phyloP scores from a whole-genome alignment of 2,888 invertebrate genomes.

The Lasioglossum leucozonium region DNA sequence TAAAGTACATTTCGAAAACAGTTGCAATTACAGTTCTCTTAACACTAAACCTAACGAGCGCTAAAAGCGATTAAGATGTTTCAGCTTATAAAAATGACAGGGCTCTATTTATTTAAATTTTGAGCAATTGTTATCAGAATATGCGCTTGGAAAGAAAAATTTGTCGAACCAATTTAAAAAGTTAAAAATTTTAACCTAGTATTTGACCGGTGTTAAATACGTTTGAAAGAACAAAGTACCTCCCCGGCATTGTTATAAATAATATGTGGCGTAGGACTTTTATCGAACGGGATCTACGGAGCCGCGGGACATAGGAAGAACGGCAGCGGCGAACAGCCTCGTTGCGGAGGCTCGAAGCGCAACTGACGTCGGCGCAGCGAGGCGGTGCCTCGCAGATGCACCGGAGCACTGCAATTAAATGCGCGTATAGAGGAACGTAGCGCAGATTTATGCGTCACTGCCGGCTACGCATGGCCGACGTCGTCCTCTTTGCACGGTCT shows the following conservation, averaged over 20 bases:
- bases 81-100: too few species aligned
- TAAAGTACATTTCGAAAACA: neutral
- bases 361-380: conserved; percentile 51
- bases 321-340: conserved; percentile 45
- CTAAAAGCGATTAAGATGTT: too few species aligned
- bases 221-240: neutral
- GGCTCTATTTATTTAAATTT: too few species aligned
- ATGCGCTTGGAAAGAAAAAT: too few species aligned
- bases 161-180: too few species aligned
- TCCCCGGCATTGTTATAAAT: conserved; percentile 10
- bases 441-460: conserved; percentile 75
- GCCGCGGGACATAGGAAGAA: conserved; percentile 51
- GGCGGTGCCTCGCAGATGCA: conserved; percentile 52
- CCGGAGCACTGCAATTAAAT: conserved; percentile 75
- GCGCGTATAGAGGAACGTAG: conserved; percentile 62
- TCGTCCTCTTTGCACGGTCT: conserved; percentile 44
- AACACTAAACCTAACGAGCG: too few species aligned
- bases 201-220: too few species aligned
- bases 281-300: conserved; percentile 48
- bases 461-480: conserved; percentile 64
- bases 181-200: too few species aligned
- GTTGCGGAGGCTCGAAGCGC: conserved; percentile 47
- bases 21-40: too few species aligned
- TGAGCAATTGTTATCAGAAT: too few species aligned
- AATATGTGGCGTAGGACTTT: conserved; percentile 36